Evolutionary conservation across 1,140 invertebrate species (phyloP).

Genomic region (Drosophila ironensis): DNA sequence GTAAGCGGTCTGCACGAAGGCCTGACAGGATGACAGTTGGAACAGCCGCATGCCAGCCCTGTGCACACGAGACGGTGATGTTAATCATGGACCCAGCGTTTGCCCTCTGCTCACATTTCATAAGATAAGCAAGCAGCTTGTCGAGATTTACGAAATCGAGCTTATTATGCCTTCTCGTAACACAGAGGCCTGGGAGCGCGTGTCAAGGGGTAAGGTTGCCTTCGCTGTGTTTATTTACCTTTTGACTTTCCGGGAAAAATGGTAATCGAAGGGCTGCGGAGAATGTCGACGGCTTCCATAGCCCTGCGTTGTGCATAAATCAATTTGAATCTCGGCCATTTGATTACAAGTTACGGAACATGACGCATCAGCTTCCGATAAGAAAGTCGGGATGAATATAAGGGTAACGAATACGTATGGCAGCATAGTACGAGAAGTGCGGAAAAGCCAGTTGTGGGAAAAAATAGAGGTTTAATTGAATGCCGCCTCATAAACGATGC

Average conservation of each 20-base stretch:
- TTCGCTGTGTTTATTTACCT: constrained; percentile 74
- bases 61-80: constrained; percentile 49
- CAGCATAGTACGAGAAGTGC: constrained; percentile 10
- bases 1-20: constrained; percentile 31
- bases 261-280: neutral
- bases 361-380: constrained; percentile 41
- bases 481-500: too few species aligned
- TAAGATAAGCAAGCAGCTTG: constrained; percentile 79
- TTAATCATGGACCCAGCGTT: constrained; percentile 63
- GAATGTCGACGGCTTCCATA: neutral
- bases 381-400: constrained; percentile 45
- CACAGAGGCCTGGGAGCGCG: constrained; percentile 23
- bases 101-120: constrained; percentile 77
- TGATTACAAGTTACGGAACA: constrained; percentile 74
- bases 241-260: constrained; percentile 51
- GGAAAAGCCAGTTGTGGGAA: constrained; percentile 48
- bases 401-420: constrained; percentile 64
- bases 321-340: constrained; percentile 64
- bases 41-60: constrained; percentile 44
- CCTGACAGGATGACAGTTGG: constrained; percentile 66
- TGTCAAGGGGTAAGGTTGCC: constrained; percentile 59
- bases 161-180: constrained; percentile 63
- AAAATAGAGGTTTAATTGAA: too few species aligned
- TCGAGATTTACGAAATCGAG: constrained; percentile 80
- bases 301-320: constrained; percentile 67